Base-by-base conservation (phyloP, 2,113 vertebrate species). In the Rhagologus leucostigma region DNA sequence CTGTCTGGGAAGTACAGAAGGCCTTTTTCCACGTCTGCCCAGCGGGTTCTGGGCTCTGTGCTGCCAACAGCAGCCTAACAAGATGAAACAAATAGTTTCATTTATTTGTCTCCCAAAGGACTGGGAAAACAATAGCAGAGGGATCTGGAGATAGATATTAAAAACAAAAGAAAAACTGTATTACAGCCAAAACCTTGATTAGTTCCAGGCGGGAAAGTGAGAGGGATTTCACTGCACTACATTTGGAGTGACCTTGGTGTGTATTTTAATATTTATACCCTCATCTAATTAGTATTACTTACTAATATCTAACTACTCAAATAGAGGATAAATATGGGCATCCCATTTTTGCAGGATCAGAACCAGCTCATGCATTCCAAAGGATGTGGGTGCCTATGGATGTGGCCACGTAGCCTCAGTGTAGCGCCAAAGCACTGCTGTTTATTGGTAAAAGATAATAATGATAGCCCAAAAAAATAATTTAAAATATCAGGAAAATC, bases 71-170 rank as follows among this genome's bases (percentile, higher is more conserved):
- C 57, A 74, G 87, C 29, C 87, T 93, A 86, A 87, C n/a, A 23
- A 53, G 68, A 67, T 87, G 93, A 94, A 59, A 59, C 92, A 78
- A 93, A 84, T 30, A 93, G 82, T 88, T 96, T 93, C 60, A 94
- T 92, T 95, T 94, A 63, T 77, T 70, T 81, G 35, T 84, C 91
- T 93, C 95, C 78, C 62, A 53, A 69, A 80, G 74, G 95, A 88
- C 56, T 21, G 29, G 16, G 77, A 42, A 87, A 90, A 95, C 86
- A 93, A 93, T 37, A 63, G 73, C 63, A 39, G 33, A 81, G 19
- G 83, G 92, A 26, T 84, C 71, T 83, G 63, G 77, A 96, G 39
- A 91, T 29, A 88, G 88, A 87, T 73, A 87, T 42, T 89, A 84
- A 90, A 94, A 77, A 84, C 64, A 96, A 96, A 17, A 77, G 64